phyloP scores from a whole-genome alignment of 2,888 invertebrate genomes.

The Pristionchus arcanus region DNA sequence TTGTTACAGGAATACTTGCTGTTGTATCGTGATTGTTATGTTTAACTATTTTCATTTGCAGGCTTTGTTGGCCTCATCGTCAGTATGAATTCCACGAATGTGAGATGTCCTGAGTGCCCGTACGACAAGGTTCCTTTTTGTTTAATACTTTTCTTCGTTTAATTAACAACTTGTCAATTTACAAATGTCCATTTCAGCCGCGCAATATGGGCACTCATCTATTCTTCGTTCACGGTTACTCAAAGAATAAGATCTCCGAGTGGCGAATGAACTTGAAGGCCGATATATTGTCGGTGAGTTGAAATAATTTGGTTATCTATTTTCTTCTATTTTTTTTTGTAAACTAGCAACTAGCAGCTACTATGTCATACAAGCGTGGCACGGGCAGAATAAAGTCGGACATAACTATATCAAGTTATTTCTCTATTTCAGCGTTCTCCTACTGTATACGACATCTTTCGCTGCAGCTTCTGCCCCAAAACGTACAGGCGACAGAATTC shows the following conservation, averaged over 20 bases:
- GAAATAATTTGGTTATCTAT: no score
- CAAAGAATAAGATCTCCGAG: conserved; percentile 37
- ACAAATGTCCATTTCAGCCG: not conserved
- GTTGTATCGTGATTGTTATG: no score
- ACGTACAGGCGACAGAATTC: conserved; percentile 25
- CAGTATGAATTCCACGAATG: not conserved
- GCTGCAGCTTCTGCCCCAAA: conserved; percentile 14
- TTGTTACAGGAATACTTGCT: no score
- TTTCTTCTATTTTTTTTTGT: no score
- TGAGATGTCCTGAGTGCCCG: conserved; percentile 48
- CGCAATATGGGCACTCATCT: conserved; percentile 49
- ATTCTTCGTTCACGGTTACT: conserved; percentile 52
- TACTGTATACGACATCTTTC: not conserved
- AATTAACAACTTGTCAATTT: not conserved
- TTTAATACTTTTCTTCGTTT: not conserved
- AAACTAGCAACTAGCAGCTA: no score
- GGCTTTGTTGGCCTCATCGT: not conserved
- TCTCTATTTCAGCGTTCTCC: conserved; percentile 19
- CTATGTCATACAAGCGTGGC: no score
- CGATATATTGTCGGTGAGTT: not conserved
- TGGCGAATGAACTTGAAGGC: conserved; percentile 27
- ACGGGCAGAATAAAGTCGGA: no score
- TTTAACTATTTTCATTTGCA: not conserved
- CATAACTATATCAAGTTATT: no score
- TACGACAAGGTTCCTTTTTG: conserved; percentile 28